Evolutionary conservation across 2,888 invertebrate genomes (phyloP), one percentile per base, ranked within the genome.

Genomic region (Athalia rosae): DNA sequence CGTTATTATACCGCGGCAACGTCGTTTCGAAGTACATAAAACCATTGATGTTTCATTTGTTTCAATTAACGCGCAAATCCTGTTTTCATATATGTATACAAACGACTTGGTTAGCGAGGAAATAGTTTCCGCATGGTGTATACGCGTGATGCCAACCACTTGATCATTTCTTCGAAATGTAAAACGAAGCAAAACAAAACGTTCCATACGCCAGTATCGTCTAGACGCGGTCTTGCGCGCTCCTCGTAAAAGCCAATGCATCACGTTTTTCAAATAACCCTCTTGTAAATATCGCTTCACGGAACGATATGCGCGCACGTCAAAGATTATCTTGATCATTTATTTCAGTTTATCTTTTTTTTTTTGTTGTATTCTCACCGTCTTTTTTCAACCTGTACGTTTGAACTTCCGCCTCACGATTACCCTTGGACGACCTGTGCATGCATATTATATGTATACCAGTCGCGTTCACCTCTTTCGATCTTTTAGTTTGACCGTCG

Each of bases 191-290:
- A 15, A 58, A 58, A 71, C 45, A 58, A 58, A 71, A 4, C 56
- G n/a, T 69, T 41, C 50, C 67, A 43, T 64, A 13, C 3, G 3
- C 11, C 64, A 4, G 13, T 7, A 58, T 71, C 71, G 71, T 71
- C 71, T 71, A 71, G 71, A 56, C 71, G 58, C 7, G 45, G 15
- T 58, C 45, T 71, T 13, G 61, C 61, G 43, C 71, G 13, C 50
- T 45, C 53, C 8, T 7, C 13, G 58, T 71, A 45, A 45, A 6
- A 8, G 45, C 0, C 4, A 15, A 56, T 71, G 45, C 56, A 45
- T 71, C 58, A 15, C 9, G 45, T 71, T 58, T 45, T 71, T 43
- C 13, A 58, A 58, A 71, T 58, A 50, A 11, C 43, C 3, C 62
- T 6, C 43, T n/a, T 5, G 62, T 43, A 8, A 11, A 63, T 11